phyloP scores from a whole-genome alignment of 2,113 vertebrate genomes.

The Callionymus lyra region DNA sequence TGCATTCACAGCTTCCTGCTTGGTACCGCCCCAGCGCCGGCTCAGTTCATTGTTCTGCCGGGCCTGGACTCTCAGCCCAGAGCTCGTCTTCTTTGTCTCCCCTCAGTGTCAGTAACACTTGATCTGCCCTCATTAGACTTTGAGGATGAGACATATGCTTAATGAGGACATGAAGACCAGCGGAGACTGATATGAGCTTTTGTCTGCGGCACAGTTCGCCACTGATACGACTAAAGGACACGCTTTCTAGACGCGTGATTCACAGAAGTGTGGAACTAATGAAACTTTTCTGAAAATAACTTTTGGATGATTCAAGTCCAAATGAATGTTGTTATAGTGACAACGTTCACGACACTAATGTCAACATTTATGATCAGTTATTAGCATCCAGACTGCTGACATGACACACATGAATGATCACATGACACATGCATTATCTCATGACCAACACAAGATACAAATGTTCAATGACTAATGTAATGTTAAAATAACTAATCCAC shows the following conservation, averaged over 20 bases:
- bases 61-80: slow-evolving; percentile 43
- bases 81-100: slow-evolving; percentile 53
- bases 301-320: too few relatives aligned
- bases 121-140: slow-evolving; percentile 66
- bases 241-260: slow-evolving; percentile 38
- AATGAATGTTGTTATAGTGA: too few relatives aligned
- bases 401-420: too few relatives aligned
- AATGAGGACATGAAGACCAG: slow-evolving; percentile 57
- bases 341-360: too few relatives aligned
- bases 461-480: too few relatives aligned
- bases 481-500: too few relatives aligned
- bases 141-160: slow-evolving; percentile 70
- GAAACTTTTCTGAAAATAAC: too few relatives aligned
- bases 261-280: slow-evolving; percentile 28
- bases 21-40: slow-evolving; percentile 34
- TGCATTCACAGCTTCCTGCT: slow-evolving; percentile 52
- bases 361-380: too few relatives aligned
- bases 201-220: slow-evolving; percentile 21
- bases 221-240: slow-evolving; percentile 37
- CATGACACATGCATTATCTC: too few relatives aligned
- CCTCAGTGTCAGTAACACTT: slow-evolving; percentile 48
- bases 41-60: slow-evolving; percentile 55
- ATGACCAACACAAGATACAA: too few relatives aligned
- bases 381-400: too few relatives aligned
- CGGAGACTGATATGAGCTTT: slow-evolving; percentile 23